These are phyloP conservation scores for Muscicapa comitata DNA, from an alignment of 2,797 vertebrate species.

Conservation along the genomic window DNA sequence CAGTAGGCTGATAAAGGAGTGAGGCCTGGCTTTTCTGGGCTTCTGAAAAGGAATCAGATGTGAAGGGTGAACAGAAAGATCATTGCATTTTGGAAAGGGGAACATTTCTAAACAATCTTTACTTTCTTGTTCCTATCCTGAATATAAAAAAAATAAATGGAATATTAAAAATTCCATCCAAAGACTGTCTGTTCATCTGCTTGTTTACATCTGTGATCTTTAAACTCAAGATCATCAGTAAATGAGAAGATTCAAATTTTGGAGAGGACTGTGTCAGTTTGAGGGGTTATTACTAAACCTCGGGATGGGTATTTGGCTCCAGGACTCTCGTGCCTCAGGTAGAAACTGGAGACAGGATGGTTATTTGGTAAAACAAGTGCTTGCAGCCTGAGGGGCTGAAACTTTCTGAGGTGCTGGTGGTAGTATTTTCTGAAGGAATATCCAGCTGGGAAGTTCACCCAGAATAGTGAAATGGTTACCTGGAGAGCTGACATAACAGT, in stretches of 20 bases:
- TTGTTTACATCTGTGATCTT: neutral
- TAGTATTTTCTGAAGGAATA: neutral
- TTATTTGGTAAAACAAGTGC: neutral
- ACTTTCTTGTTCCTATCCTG: neutral
- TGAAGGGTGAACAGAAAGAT: neutral
- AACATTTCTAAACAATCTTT: neutral
- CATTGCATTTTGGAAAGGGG: neutral
- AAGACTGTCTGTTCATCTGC: neutral
- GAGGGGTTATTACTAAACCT: neutral
- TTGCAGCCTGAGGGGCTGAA: neutral
- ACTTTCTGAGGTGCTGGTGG: neutral
- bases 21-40: neutral
- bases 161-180: neutral
- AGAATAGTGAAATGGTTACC: neutral
- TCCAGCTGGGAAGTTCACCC: neutral
- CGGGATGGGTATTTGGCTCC: neutral
- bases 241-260: neutral
- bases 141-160: neutral
- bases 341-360: neutral
- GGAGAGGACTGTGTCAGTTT: neutral
- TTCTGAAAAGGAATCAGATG: neutral
- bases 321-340: neutral
- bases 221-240: neutral
- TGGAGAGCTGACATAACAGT: rapidly evolving
- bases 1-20: neutral